phyloP scores from a whole-genome alignment of 2,113 vertebrate genomes.

The Heloderma charlesbogerti region DNA sequence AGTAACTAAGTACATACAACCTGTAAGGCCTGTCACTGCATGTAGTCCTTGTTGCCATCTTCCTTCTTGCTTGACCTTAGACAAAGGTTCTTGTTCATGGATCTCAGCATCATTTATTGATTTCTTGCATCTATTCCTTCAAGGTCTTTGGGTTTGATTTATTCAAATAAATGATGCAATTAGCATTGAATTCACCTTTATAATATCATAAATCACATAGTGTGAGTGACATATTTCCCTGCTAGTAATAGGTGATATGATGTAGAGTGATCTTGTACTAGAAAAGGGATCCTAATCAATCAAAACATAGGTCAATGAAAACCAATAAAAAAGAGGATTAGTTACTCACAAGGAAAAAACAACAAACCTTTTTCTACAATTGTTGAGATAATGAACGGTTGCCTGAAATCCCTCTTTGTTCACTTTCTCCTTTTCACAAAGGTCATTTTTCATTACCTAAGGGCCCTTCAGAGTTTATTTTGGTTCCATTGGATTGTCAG shows the following conservation, averaged over 20 bases:
- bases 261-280: constrained; percentile 39
- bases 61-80: neutral
- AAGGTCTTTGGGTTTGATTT: constrained; percentile 17
- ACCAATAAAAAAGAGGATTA: constrained; percentile 51
- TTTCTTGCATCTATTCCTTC: neutral
- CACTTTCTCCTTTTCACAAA: constrained; percentile 38
- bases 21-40: neutral
- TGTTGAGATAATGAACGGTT: constrained; percentile 45
- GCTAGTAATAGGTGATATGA: constrained; percentile 31
- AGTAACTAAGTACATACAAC: neutral
- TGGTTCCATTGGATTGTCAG: constrained; percentile 44
- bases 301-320: constrained; percentile 44
- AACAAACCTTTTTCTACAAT: constrained; percentile 11
- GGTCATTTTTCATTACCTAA: constrained; percentile 58
- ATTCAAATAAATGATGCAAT: constrained; percentile 5
- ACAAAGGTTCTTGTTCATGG: neutral
- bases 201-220: neutral
- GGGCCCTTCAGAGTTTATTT: constrained; percentile 45
- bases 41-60: constrained; percentile 15
- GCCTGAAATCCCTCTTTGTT: constrained; percentile 45
- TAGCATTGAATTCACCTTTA: constrained; percentile 10
- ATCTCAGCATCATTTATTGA: constrained; percentile 18
- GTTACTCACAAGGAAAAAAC: constrained; percentile 27
- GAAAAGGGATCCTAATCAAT: constrained; percentile 46
- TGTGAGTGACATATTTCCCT: constrained; percentile 13